phyloP scores from a whole-genome alignment of 1,140 invertebrate genomes.

The Heliconius hermathena region DNA sequence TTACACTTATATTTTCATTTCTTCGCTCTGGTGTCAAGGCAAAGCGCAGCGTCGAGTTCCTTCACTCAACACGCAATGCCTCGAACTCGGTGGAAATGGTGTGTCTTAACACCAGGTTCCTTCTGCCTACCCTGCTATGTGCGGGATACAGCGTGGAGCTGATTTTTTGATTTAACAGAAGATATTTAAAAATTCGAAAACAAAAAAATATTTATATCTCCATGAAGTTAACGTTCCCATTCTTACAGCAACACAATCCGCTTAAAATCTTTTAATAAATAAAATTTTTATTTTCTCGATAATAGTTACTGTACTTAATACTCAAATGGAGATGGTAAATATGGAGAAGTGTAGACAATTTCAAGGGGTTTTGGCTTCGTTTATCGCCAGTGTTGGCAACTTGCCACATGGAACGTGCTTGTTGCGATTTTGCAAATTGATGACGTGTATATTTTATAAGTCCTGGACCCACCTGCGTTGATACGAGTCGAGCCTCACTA shows the following conservation, averaged over 20 bases:
- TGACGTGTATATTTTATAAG: slow-evolving; percentile 20
- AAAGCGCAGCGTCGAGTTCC: no score
- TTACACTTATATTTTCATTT: no score
- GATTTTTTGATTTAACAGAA: no score
- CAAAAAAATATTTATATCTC: not conserved
- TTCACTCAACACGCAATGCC: no score
- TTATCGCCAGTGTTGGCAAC: slow-evolving; percentile 22
- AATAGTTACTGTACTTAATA: slow-evolving; percentile 16
- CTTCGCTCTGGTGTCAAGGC: no score
- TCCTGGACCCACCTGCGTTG: slow-evolving; percentile 5
- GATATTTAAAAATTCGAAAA: not conserved
- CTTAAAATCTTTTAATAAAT: not conserved
- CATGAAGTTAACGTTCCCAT: not conserved
- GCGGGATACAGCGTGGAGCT: no score
- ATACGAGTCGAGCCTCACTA: not conserved
- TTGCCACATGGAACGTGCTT: slow-evolving; percentile 20
- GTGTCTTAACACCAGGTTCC: no score
- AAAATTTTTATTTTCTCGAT: slow-evolving; percentile 3
- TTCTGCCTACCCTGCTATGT: no score
- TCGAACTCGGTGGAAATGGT: no score
- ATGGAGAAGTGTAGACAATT: slow-evolving; percentile 25
- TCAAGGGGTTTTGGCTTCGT: slow-evolving; percentile 25
- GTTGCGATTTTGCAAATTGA: slow-evolving; percentile 23
- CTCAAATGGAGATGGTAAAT: slow-evolving; percentile 19
- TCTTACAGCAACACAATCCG: not conserved